Base-by-base conservation (phyloP, 1,140 invertebrate species). In the Cherax destructor region DNA sequence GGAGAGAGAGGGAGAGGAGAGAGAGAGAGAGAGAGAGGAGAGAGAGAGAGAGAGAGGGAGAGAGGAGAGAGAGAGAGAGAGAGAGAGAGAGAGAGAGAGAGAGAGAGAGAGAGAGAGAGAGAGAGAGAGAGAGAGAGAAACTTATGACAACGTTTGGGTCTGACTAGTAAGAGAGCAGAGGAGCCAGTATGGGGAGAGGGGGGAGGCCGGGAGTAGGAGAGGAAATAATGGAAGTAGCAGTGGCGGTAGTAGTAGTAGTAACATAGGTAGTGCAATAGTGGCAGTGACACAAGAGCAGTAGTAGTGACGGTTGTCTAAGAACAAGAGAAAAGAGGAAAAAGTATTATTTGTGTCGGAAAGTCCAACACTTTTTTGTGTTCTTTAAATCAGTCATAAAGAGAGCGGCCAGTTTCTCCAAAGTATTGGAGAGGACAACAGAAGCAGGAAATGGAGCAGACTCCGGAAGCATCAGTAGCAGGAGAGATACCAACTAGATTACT, bases 21-120 rank as follows among this genome's bases (percentile, higher is more conserved):
- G 61, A 69, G 61, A 69, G 61, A 69, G 24, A 41, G 59, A 84
- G 59, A 84, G 21, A 84, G 59, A 47, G 49, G 47, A 79, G 78
- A 79, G 21, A 50, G 47, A 80, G 49, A 24, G 24, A 9, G 30
- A 24, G 50, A 24, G 69, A 61, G 56, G 61, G 18, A 52, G 56
- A 52, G 56, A 52, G 56, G 83, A 65, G 83, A 84, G 83, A 84
- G 83, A 65, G 83, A 84, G 83, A 84, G 83, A 69, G 24, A 41
- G 24, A 41, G 24, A 41, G 61, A 69, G 30, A 72, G 65, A 49
- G 61, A 85, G 61, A 85, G 61, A 85, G 83, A 72, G 61, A 85
- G 83, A 76, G 11, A 74, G 30, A 76, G 24, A 52, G 49, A 56
- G 69, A 50, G 21, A 52, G 69, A 76, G 50, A 76, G 69, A 52